These are phyloP conservation scores for Andrena minutula DNA, from an alignment of 2,888 invertebrate genomes.

Conservation along the genomic window DNA sequence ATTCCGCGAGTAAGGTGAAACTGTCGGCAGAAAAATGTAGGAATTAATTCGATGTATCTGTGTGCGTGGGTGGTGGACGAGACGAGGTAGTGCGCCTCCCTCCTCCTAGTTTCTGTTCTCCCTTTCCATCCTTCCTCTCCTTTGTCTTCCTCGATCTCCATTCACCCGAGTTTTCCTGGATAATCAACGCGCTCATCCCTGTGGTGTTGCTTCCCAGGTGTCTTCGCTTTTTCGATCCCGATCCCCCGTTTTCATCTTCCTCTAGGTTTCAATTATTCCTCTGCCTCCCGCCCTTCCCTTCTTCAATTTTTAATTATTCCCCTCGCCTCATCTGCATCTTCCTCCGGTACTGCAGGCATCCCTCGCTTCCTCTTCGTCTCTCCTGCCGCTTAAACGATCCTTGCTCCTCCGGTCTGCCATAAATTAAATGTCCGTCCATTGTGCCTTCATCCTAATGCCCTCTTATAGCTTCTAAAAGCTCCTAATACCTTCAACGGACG, in stretches of 20 bases:
- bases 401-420: no score
- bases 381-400: no score
- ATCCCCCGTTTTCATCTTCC: background rate
- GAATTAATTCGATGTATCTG: slow-evolving; percentile 53
- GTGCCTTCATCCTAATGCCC: no score
- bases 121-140: background rate
- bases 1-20: slow-evolving; percentile 55
- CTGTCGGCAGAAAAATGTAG: slow-evolving; percentile 44
- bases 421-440: no score
- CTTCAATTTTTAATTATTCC: no score
- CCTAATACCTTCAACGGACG: no score
- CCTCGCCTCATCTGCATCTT: no score
- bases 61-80: slow-evolving; percentile 26
- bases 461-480: no score
- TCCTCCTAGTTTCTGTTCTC: slow-evolving; percentile 2
- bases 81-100: background rate
- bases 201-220: slow-evolving; percentile 5
- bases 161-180: slow-evolving; percentile 21
- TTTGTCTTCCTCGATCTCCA: slow-evolving; percentile 27
- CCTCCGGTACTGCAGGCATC: no score
- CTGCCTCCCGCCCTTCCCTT: no score
- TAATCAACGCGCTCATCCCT: slow-evolving; percentile 10
- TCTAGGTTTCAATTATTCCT: no score
- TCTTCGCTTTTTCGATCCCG: slow-evolving; percentile 10
- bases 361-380: no score